phyloP scores from a whole-genome alignment of 2,797 vertebrate genomes.

The Gymnopithys bicolor region DNA sequence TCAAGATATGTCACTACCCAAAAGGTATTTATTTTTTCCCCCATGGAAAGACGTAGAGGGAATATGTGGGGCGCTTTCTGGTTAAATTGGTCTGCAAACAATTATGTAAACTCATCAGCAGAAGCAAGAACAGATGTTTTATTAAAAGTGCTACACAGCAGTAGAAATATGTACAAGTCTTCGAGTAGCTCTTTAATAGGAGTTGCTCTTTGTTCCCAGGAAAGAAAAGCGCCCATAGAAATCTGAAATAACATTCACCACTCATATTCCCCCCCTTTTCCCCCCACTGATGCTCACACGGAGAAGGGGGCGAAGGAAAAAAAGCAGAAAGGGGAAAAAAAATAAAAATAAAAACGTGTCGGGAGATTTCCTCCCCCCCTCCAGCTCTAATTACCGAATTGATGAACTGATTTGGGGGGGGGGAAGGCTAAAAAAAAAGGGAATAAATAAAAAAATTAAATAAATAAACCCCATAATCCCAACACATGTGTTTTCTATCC shows the following conservation, averaged over 20 bases:
- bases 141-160: constrained; percentile 80
- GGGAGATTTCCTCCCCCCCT: constrained; percentile 27
- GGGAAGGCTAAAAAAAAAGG: background rate
- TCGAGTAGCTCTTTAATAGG: constrained; percentile 59
- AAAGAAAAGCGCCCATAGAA: constrained; percentile 58
- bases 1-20: background rate
- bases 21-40: constrained; percentile 1
- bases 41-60: background rate
- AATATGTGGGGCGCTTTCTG: constrained; percentile 59
- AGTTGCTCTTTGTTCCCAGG: constrained; percentile 59
- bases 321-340: background rate
- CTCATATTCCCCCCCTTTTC: background rate
- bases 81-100: constrained; percentile 81
- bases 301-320: background rate
- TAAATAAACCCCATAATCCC: background rate
- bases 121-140: constrained; percentile 85
- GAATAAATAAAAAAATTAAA: background rate
- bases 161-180: constrained; percentile 76
- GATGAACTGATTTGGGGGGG: constrained; percentile 54
- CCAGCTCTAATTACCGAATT: constrained; percentile 69
- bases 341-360: background rate
- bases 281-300: background rate
- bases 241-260: constrained; percentile 48
- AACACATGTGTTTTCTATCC: constrained; percentile 66
- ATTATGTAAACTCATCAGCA: constrained; percentile 82